Conservation (phyloP, 2,888 invertebrate species). For the Caenorhabditis plicata region DNA sequence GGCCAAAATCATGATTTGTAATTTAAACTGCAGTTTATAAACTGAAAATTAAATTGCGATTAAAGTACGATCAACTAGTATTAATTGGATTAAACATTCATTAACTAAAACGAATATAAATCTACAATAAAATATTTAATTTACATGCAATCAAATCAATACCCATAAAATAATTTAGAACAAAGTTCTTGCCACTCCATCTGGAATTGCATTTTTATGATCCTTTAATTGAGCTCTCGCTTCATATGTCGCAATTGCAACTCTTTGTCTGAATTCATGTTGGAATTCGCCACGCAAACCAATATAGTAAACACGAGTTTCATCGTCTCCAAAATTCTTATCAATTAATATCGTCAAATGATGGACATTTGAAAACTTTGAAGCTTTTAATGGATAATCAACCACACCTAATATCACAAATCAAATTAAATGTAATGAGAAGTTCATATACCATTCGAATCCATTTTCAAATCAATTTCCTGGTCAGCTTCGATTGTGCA, state of each 20-base stretch:
- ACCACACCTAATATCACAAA: conserved; percentile 26
- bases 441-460: conserved; percentile 25
- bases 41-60: too few species aligned
- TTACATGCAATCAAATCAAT: not conserved
- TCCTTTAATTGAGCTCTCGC: conserved; percentile 59
- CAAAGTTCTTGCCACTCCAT: conserved; percentile 22
- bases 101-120: too few species aligned
- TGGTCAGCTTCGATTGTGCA: conserved; percentile 69
- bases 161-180: conserved; percentile 6
- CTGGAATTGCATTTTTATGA: conserved; percentile 61
- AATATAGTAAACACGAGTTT: conserved; percentile 80
- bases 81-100: too few species aligned
- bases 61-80: too few species aligned
- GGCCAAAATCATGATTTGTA: too few species aligned
- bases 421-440: not conserved
- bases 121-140: too few species aligned
- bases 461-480: conserved; percentile 59
- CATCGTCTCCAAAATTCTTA: conserved; percentile 77
- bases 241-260: conserved; percentile 64
- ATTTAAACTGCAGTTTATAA: too few species aligned
- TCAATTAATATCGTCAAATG: conserved; percentile 76
- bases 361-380: conserved; percentile 85
- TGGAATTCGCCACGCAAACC: conserved; percentile 88
- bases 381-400: conserved; percentile 70
- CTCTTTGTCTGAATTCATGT: conserved; percentile 50